Percentiles rank a stretch among this genome's conserved stretches.
phyloP scores from a whole-genome alignment of 1,140 invertebrate species.

The Drosophila melanica region DNA sequence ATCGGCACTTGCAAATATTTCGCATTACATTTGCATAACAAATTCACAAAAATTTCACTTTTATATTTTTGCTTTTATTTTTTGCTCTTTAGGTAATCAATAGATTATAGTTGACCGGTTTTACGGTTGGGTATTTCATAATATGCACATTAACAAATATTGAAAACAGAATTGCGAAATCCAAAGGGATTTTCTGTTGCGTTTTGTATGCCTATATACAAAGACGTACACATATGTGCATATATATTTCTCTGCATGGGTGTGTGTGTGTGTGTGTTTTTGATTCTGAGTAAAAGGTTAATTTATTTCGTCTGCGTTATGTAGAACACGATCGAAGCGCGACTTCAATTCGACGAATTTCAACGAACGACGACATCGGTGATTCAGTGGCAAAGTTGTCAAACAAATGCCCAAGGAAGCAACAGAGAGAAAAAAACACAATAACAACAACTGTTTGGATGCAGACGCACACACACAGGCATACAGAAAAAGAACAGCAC shows the following conservation, averaged over 20 bases:
- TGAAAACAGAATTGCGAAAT: constrained; percentile 15
- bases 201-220: neutral
- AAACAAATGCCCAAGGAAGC: constrained; percentile 22
- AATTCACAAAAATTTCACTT: constrained; percentile 50
- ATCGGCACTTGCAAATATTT: constrained; percentile 62
- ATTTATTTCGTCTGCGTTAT: constrained; percentile 50
- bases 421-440: constrained; percentile 26
- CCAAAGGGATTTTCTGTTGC: neutral
- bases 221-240: too few relatives aligned
- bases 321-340: constrained; percentile 64
- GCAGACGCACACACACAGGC: constrained; percentile 5
- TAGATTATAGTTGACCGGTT: constrained; percentile 28
- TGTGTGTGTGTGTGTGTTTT: constrained; percentile 10
- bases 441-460: constrained; percentile 36
- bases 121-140: constrained; percentile 56
- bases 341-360: constrained; percentile 29
- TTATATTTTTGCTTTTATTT: constrained; percentile 35
- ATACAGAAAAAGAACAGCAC: constrained; percentile 5
- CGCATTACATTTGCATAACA: constrained; percentile 41
- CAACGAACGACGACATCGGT: constrained; percentile 4
- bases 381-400: constrained; percentile 29
- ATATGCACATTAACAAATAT: constrained; percentile 34
- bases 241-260: constrained; percentile 1
- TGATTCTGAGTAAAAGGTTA: constrained; percentile 18
- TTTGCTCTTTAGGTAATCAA: constrained; percentile 38